Evolutionary conservation across 2,888 invertebrate genomes (phyloP).

Genomic region (Microplitis manilae): DNA sequence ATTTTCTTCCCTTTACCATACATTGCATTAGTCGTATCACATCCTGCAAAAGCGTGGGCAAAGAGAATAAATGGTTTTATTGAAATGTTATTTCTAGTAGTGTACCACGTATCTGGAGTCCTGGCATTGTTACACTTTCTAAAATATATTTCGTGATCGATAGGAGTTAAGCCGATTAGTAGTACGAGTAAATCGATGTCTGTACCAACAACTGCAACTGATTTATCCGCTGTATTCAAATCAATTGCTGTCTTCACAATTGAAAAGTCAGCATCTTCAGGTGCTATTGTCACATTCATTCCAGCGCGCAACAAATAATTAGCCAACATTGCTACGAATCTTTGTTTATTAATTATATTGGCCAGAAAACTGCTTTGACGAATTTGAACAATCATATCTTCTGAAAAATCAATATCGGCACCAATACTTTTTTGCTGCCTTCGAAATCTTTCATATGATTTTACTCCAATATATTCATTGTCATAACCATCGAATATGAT

Average conservation of each 20-base stretch:
- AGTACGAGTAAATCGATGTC: conserved; percentile 16
- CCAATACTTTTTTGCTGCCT: conserved; percentile 7
- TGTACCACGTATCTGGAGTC: conserved; percentile 9
- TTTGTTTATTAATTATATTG: background rate
- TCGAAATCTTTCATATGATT: conserved; percentile 33
- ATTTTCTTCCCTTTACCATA: conserved; percentile 32
- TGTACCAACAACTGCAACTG: conserved; percentile 6
- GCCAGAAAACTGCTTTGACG: background rate
- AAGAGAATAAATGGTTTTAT: conserved; percentile 11
- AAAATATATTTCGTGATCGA: background rate
- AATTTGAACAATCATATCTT: background rate
- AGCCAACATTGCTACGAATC: background rate
- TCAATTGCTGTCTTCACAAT: conserved; percentile 20
- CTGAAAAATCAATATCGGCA: conserved; percentile 30
- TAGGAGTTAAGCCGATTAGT: background rate
- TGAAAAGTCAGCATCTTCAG: background rate
- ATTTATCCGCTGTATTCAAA: too few species aligned
- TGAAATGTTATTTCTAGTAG: background rate
- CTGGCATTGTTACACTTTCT: background rate
- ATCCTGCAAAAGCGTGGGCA: conserved; percentile 33
- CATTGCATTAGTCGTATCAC: conserved; percentile 34
- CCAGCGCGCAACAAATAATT: background rate
- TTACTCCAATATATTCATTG: conserved; percentile 22
- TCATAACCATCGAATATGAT: conserved; percentile 43
- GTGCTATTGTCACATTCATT: background rate